Evolutionary conservation across 53 echinoderm and acorn worm genomes (phyloP).

Genomic region (Luidia sarsii): DNA sequence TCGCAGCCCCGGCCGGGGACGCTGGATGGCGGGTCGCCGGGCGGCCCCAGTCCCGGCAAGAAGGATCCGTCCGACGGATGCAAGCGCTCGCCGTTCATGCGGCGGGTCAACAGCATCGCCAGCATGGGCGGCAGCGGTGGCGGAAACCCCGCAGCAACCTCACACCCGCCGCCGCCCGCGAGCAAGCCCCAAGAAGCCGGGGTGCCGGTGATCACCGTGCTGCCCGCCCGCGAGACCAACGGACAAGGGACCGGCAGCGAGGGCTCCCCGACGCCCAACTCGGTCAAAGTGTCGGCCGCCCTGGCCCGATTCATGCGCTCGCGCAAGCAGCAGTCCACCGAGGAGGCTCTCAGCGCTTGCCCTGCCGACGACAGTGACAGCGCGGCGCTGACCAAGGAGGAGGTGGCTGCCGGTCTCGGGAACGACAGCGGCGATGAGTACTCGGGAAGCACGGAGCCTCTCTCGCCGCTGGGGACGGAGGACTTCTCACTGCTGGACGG

Average conservation of each 20-base stretch:
- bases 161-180: background rate
- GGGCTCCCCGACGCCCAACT: slow-evolving; percentile 10
- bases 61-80: too few relatives aligned
- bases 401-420: background rate
- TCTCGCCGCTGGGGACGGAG: slow-evolving; percentile 32
- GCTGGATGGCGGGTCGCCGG: background rate
- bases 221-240: background rate
- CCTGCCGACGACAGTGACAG: background rate
- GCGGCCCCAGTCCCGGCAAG: background rate
- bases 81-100: background rate
- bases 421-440: slow-evolving; percentile 39
- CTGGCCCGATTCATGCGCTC: slow-evolving; percentile 62
- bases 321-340: background rate
- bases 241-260: background rate
- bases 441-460: slow-evolving; percentile 29
- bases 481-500: slow-evolving; percentile 36
- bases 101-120: slow-evolving; percentile 4
- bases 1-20: background rate
- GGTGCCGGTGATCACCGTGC: slow-evolving; percentile 25
- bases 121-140: background rate
- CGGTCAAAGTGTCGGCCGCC: slow-evolving; percentile 58
- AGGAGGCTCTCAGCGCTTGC: background rate
- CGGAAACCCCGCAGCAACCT: background rate
- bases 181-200: background rate
- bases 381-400: background rate